Evolutionary conservation across 2,113 vertebrate species (phyloP).

Genomic region (Oryzias melastigma): DNA sequence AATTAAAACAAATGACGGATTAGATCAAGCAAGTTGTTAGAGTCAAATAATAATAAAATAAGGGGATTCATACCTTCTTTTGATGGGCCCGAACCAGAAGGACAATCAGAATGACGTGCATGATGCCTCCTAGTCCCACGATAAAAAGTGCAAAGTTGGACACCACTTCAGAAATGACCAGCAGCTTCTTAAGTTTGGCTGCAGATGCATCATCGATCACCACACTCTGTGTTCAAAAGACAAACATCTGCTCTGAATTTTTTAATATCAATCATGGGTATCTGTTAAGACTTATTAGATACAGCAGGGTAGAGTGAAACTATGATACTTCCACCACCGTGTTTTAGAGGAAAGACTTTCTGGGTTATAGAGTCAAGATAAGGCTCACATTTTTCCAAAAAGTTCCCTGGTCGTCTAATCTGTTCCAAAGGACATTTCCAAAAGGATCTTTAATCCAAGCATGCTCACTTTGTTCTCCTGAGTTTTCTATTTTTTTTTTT

Average conservation of each 20-base stretch:
- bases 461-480: too few relatives aligned
- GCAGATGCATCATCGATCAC: conserved; percentile 74
- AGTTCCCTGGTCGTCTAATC: too few relatives aligned
- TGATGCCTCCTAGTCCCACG: conserved; percentile 64
- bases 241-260: background rate
- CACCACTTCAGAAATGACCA: conserved; percentile 63
- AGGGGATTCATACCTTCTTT: conserved; percentile 56
- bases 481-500: too few relatives aligned
- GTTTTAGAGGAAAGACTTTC: too few relatives aligned
- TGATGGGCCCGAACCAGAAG: conserved; percentile 46
- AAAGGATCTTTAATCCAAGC: too few relatives aligned
- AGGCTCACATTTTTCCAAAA: too few relatives aligned
- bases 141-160: conserved; percentile 73
- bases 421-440: too few relatives aligned
- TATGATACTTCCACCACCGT: too few relatives aligned
- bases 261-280: too few relatives aligned
- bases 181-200: conserved; percentile 65
- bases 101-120: conserved; percentile 65
- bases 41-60: background rate
- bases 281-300: too few relatives aligned
- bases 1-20: conserved; percentile 9
- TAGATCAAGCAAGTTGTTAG: conserved; percentile 13
- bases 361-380: too few relatives aligned
- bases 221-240: conserved; percentile 61
- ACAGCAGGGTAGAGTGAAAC: too few relatives aligned